Conservation (phyloP, 2,113 vertebrate genomes). For the Amia ocellicauda region DNA sequence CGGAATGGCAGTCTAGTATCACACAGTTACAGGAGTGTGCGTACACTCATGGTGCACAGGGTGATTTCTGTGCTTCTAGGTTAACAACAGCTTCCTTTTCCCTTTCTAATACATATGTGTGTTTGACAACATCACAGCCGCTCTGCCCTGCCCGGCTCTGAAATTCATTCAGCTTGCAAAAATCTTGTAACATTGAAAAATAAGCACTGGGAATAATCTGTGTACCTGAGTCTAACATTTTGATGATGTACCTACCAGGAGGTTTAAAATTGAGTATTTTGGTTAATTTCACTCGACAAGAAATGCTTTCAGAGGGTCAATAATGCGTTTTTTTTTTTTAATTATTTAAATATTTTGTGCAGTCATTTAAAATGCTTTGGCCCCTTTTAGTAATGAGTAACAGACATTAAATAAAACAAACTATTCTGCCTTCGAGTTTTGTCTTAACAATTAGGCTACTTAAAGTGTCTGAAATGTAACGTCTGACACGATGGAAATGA, state of each 20-base stretch:
- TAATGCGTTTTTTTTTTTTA: no score
- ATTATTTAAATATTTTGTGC: no score
- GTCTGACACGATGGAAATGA: conserved; percentile 72
- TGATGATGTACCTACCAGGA: neutral
- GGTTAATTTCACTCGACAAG: no score
- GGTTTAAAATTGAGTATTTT: no score
- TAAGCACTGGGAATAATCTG: conserved; percentile 27
- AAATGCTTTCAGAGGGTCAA: no score
- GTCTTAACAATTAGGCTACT: conserved; percentile 60
- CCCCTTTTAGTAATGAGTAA: conserved; percentile 49
- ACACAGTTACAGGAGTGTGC: no score
- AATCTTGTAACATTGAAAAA: conserved; percentile 31
- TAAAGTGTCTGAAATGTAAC: conserved; percentile 66
- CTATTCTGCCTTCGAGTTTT: conserved; percentile 47
- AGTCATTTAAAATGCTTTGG: no score
- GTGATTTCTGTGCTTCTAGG: neutral
- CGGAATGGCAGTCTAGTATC: no score
- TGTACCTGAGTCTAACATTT: conserved; percentile 8
- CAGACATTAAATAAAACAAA: conserved; percentile 57
- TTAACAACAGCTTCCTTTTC: conserved; percentile 22
- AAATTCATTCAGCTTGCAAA: conserved; percentile 40
- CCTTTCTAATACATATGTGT: neutral
- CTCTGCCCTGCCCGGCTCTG: conserved; percentile 26
- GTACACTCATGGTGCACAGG: no score
- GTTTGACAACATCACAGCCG: conserved; percentile 32